phyloP scores from a whole-genome alignment of 2,888 invertebrate species.

The Patella pellucida region DNA sequence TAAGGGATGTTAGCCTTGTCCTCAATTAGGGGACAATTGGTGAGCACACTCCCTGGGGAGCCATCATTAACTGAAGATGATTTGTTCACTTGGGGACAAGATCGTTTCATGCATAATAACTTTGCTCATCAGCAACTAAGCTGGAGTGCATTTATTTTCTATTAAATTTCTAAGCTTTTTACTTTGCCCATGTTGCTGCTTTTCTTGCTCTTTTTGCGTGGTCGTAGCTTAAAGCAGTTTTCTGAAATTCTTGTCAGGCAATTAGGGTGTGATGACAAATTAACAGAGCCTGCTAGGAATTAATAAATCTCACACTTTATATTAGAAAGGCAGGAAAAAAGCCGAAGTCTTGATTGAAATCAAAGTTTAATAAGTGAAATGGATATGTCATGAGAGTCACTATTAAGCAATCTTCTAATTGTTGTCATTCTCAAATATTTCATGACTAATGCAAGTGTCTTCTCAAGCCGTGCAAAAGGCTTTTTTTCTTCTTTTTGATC shows the following conservation, averaged over 20 bases:
- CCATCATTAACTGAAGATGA: neutral
- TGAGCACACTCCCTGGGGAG: conserved; percentile 2
- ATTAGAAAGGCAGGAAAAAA: neutral
- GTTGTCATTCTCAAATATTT: no score
- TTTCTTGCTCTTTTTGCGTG: no score
- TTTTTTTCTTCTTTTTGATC: no score
- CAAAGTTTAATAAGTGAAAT: conserved; percentile 1
- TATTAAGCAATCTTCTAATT: no score
- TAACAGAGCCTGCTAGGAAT: conserved; percentile 11
- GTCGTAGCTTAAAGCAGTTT: neutral
- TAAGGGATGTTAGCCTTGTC: conserved; percentile 5
- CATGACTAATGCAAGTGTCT: no score
- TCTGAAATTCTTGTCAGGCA: neutral
- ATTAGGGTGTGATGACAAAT: conserved; percentile 1
- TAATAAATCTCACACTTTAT: conserved; percentile 7
- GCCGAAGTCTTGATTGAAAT: neutral
- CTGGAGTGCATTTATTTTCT: no score
- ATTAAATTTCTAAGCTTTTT: no score
- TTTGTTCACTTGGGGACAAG: conserved; percentile 7
- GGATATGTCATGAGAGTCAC: neutral
- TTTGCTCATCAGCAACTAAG: no score
- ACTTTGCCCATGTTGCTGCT: no score
- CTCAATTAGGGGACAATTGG: conserved; percentile 5
- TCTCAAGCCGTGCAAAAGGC: no score
- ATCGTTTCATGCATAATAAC: neutral